Conservation (phyloP, 2,797 vertebrate genomes). For the Brotula barbata region DNA sequence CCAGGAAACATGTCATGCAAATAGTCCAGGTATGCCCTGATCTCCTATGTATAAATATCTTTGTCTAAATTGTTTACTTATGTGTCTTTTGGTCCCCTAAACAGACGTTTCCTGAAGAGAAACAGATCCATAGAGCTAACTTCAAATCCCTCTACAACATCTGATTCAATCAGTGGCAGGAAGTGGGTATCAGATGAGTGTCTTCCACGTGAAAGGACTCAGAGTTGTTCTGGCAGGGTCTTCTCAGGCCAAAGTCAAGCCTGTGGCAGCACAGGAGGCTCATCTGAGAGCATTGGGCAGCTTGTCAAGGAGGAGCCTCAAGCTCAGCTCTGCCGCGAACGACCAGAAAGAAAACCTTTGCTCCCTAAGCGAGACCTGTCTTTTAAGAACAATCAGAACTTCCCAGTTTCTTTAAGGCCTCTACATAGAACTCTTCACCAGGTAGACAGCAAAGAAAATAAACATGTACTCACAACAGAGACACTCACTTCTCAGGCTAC, state of each 20-base stretch:
- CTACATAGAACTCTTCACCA: conserved; percentile 44
- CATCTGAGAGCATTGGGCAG: conserved; percentile 61
- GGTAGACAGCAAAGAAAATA: conserved; percentile 57
- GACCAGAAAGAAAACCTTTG: conserved; percentile 68
- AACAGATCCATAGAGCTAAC: conserved; percentile 75
- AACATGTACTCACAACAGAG: conserved; percentile 60
- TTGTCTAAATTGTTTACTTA: neutral
- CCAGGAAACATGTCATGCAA: too few species aligned
- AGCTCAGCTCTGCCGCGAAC: conserved; percentile 39
- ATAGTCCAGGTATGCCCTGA: neutral
- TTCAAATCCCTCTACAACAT: conserved; percentile 41
- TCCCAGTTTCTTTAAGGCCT: conserved; percentile 31
- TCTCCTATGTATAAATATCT: neutral
- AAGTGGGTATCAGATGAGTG: conserved; percentile 79
- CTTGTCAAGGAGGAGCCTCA: conserved; percentile 44
- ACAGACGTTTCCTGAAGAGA: conserved; percentile 83
- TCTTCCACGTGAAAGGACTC: conserved; percentile 72
- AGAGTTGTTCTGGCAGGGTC: conserved; percentile 67
- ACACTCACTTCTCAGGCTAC: conserved; percentile 57
- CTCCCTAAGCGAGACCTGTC: conserved; percentile 65
- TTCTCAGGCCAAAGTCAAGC: conserved; percentile 59
- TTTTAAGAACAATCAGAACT: conserved; percentile 65
- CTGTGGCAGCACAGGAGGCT: conserved; percentile 28
- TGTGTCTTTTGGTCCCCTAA: conserved; percentile 26
- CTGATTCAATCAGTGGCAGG: conserved; percentile 57